phyloP scores from a whole-genome alignment of 2,888 invertebrate genomes.

The Thyatira batis region DNA sequence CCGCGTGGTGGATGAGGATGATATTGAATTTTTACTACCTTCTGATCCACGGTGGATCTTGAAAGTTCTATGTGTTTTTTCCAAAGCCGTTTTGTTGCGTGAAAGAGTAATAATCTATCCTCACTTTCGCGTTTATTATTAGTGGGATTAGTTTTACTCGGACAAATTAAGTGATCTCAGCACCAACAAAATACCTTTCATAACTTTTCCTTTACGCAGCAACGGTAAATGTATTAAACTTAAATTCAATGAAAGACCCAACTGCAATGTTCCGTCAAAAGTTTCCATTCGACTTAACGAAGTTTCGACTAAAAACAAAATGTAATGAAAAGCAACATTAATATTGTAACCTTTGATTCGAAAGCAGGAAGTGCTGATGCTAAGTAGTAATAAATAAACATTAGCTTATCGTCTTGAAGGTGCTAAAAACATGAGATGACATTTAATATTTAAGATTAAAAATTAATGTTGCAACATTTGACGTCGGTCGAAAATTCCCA shows the following conservation, averaged over 20 bases:
- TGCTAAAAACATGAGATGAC: neutral
- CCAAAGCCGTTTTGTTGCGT: too few species aligned
- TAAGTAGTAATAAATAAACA: neutral
- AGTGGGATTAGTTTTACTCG: too few species aligned
- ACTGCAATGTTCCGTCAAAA: neutral
- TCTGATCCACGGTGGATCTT: too few species aligned
- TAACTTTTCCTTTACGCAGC: too few species aligned
- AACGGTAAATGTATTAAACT: neutral
- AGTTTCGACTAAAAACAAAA: neutral
- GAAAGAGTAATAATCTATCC: too few species aligned
- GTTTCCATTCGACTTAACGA: neutral
- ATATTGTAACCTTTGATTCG: slow-evolving; percentile 5
- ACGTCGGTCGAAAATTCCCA: slow-evolving; percentile 13
- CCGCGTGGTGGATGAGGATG: too few species aligned
- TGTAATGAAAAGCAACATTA: neutral
- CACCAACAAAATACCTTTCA: too few species aligned
- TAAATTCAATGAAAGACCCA: neutral
- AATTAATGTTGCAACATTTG: neutral
- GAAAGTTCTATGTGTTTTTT: too few species aligned
- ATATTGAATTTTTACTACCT: too few species aligned
- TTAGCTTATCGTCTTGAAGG: neutral
- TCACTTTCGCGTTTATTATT: too few species aligned
- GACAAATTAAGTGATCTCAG: too few species aligned
- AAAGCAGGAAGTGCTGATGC: neutral
- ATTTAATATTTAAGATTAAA: neutral